phyloP scores from a whole-genome alignment of 2,113 vertebrate species.

The Cynocephalus volans region DNA sequence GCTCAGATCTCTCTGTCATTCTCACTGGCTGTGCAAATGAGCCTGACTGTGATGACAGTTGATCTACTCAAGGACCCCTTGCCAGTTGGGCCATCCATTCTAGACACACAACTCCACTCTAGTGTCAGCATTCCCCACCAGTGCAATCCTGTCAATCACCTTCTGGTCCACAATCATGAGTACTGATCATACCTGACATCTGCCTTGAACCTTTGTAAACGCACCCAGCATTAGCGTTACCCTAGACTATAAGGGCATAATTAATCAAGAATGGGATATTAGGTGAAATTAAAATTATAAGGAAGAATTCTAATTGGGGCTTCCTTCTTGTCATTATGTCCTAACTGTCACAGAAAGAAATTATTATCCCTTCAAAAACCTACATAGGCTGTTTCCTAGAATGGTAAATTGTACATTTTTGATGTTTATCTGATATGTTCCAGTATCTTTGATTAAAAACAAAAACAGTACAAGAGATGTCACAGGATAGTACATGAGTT shows the following conservation, averaged over 20 bases:
- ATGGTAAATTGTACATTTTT: background rate
- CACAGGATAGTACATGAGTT: background rate
- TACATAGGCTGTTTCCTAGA: background rate
- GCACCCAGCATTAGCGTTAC: background rate
- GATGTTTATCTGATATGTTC: background rate
- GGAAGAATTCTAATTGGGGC: background rate
- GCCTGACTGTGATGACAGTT: background rate
- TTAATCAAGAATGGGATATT: background rate
- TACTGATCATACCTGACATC: background rate
- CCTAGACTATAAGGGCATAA: background rate
- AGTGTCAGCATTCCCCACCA: no score
- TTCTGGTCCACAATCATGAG: background rate
- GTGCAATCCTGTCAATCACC: background rate
- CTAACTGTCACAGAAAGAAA: slow-evolving; percentile 18
- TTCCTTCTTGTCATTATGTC: background rate
- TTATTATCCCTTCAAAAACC: background rate
- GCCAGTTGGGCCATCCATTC: background rate
- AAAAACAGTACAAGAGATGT: background rate
- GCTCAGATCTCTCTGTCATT: background rate
- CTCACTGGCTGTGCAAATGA: background rate
- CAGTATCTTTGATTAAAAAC: background rate
- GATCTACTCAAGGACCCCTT: background rate
- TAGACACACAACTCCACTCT: background rate
- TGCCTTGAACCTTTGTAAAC: background rate
- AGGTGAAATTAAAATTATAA: background rate